Conservation (phyloP, 1,140 invertebrate genomes). For the Ceratosolen fusciceps region DNA sequence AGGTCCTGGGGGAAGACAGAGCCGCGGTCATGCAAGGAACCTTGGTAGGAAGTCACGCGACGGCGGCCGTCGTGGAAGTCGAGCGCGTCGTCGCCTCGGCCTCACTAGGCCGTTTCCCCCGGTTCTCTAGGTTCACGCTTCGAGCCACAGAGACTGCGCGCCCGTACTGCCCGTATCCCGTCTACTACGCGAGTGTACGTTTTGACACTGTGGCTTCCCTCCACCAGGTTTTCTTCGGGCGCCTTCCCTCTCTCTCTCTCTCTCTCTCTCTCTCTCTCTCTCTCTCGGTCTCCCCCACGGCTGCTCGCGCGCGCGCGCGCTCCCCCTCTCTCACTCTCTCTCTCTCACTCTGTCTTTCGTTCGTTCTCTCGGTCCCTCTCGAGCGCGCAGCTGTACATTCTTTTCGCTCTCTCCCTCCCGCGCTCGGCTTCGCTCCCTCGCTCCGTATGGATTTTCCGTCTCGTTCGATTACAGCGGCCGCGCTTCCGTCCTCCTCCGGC, state of each 20-base stretch:
- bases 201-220: conserved; percentile 33
- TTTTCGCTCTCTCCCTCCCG: conserved; percentile 6
- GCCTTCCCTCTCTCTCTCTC: background rate
- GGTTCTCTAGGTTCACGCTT: background rate
- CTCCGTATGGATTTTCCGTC: conserved; percentile 46
- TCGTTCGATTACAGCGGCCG: conserved; percentile 31
- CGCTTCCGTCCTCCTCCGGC: conserved; percentile 10
- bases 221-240: conserved; percentile 5
- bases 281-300: background rate
- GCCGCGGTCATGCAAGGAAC: too few species aligned
- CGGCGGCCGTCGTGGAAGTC: background rate
- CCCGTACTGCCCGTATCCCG: conserved; percentile 8
- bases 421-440: conserved; percentile 7
- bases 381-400: conserved; percentile 39
- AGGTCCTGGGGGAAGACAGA: too few species aligned
- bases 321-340: too few species aligned
- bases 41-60: background rate
- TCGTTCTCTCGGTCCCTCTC: conserved; percentile 10
- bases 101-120: background rate
- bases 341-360: too few species aligned
- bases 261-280: background rate
- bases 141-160: background rate
- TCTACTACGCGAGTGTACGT: conserved; percentile 15
- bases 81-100: background rate
- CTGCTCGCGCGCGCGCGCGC: too few species aligned